Base-by-base conservation (phyloP, 2,888 invertebrate genomes). In the Drosophila paramelanica region DNA sequence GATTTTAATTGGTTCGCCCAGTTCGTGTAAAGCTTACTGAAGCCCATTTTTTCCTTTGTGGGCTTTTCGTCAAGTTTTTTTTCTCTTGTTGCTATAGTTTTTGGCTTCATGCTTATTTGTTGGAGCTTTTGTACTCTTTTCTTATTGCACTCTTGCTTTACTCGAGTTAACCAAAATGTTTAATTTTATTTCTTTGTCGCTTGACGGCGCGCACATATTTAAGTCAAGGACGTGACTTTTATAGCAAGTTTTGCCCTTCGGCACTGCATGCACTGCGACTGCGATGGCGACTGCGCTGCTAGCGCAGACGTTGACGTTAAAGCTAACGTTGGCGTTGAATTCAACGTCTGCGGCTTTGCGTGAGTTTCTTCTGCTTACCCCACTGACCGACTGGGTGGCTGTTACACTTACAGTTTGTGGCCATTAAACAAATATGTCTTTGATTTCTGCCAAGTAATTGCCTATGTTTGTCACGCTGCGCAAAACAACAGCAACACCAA, bases 211-310 rank as follows among this genome's bases (percentile, higher is more conserved):
- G 25, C 62, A 70, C 81, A 72, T 78, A 84, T 84, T 81, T 66
- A 64, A 84, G 84, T 68, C 81, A 81, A 81, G 85, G 81, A 84
- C 85, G 81, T 84, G 81, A 84, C 85, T 84, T 84, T 84, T 66
- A 72, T 79, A 68, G 78, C 81, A 80, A 80, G 69, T 76, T 73
- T 57, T 67, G 79, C 82, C 82, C 79, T 79, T 79, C 79, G 82
- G 38, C 68, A 42, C 51, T 57, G 52, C 56, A 58, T 43, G 42
- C 52, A 52, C 43, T 45, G 38, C 38, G 17, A 20, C 47, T 6
- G 20, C 36, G 42, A 36, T 31, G 20, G 11, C 6, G 25, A 42
- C 27, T 23, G 31, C 33, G 38, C 8, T 39, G 60, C 20, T 42
- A 27, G 27, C 27, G 27, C 27, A 27, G 8, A 31, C 31, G 31